A percentile compares a stretch with the other conserved stretches of the same genome.
Conservation (phyloP, 2,113 vertebrate genomes). For the Dryoscopus gambensis region DNA sequence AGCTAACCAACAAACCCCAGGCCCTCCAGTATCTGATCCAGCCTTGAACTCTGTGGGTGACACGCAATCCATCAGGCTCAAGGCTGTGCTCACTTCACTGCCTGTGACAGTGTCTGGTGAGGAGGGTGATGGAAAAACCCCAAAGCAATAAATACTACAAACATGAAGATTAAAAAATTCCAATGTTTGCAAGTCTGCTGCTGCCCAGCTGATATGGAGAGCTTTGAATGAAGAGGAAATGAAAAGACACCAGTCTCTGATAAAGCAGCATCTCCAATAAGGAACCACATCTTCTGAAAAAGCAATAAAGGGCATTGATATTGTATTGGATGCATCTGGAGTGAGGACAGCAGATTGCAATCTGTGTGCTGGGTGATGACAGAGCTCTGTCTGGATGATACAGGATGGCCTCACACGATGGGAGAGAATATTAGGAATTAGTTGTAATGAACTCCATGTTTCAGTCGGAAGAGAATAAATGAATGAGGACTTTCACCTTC, state of each 20-base stretch:
- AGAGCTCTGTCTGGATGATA: constrained; percentile 19
- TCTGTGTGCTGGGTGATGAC: constrained; percentile 17
- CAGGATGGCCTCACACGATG: background rate
- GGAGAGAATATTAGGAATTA: constrained; percentile 10
- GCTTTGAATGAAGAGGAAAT: constrained; percentile 67
- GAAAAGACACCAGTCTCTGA: constrained; percentile 65
- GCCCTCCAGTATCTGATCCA: background rate
- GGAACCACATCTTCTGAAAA: constrained; percentile 50
- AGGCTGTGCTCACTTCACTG: background rate
- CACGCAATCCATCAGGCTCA: background rate
- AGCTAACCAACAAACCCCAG: background rate
- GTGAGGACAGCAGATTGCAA: constrained; percentile 61
- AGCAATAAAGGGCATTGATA: constrained; percentile 65
- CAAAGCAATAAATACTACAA: constrained; percentile 63
- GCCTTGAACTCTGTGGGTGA: background rate
- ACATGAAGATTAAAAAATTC: constrained; percentile 46
- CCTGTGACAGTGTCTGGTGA: background rate
- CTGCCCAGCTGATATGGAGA: constrained; percentile 43
- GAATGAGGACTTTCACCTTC: constrained; percentile 17
- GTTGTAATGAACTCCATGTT: constrained; percentile 43
- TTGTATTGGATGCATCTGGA: constrained; percentile 57
- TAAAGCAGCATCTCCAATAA: constrained; percentile 62
- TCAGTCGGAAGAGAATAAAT: constrained; percentile 34
- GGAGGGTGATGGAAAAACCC: constrained; percentile 18
- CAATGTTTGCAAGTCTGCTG: constrained; percentile 48